Percentiles rank a stretch among this genome's conserved stretches.
Conservation (phyloP, 2,888 invertebrate species). For the Cantharis rustica region DNA sequence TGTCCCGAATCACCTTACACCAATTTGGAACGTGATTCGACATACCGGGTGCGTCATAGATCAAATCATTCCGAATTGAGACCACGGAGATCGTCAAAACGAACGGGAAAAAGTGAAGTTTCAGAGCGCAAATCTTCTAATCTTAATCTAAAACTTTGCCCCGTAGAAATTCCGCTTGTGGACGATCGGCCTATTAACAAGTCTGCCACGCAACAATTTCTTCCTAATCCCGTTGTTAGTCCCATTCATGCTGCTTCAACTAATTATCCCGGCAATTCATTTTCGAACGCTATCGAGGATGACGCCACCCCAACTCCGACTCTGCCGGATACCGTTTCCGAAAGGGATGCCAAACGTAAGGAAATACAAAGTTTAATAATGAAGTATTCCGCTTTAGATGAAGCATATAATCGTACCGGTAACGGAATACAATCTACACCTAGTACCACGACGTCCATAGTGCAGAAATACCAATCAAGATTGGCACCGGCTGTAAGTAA, state of each 20-base stretch:
- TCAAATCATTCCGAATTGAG: conserved; percentile 53
- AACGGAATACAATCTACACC: conserved; percentile 42
- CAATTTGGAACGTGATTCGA: conserved; percentile 49
- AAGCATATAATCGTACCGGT: conserved; percentile 64
- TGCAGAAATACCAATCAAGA: conserved; percentile 49
- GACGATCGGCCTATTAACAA: conserved; percentile 35
- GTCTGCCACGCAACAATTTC: background rate
- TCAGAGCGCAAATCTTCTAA: conserved; percentile 55
- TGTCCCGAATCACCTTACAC: conserved; percentile 52
- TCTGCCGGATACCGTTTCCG: conserved; percentile 64
- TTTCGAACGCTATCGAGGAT: conserved; percentile 47
- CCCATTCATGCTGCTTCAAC: background rate
- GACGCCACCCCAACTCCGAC: conserved; percentile 59
- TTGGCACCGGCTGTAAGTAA: conserved; percentile 54
- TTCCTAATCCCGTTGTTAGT: background rate
- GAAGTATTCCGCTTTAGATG: conserved; percentile 81
- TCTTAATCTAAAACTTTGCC: conserved; percentile 60
- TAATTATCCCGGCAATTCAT: background rate
- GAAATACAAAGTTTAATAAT: conserved; percentile 82
- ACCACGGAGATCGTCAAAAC: conserved; percentile 53
- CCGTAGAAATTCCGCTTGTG: conserved; percentile 54
- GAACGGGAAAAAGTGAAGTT: conserved; percentile 69
- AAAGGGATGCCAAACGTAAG: conserved; percentile 79
- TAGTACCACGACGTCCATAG: conserved; percentile 47
- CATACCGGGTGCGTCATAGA: conserved; percentile 50